Base-by-base conservation (phyloP, 2,797 vertebrate genomes). In the Jordanella pulchra region DNA sequence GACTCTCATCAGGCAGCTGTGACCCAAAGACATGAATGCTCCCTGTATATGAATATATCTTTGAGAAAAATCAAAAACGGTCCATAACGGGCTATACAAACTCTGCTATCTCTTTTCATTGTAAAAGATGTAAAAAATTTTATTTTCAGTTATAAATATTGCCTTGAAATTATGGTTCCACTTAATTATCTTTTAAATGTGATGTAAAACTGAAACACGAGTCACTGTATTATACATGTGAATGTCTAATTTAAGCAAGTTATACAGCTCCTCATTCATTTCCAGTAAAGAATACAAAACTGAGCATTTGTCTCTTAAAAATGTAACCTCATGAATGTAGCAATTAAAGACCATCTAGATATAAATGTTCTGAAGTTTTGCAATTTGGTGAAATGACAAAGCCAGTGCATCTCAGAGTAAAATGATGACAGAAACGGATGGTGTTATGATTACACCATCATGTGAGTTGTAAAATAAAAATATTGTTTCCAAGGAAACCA, bases 341-440 rank as follows among this genome's bases (percentile, higher is more conserved):
- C 47, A 74, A 60, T 45, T 63, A 68, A 48, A 63, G 32, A 53
- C 65, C 56, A 30, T 30, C 50, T 53, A 30, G 1, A 44, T 23
- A 44, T 56, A 61, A 67, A 47, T 48, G 45, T 32, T 30, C 25
- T 30, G n/a, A 45, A 25, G 7, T 63, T 68, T 48, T 28, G 25
- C 1, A 47, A 39, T n/a, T 23, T 35, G 45, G 42, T 7, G 66
- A 9, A 42, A 74, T 53, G 27, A 28, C 5, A 51, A 23, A 35
- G 53, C 44, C 27, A 45, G 30, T 35, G 45, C 54, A 61, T 58
- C 15, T 54, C 30, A 17, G 35, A 42, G 53, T 12, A 66, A 45
- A 60, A 65, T 67, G 50, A 73, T 67, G 72, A 56, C 14, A 73
- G 47, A 2, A 35, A 54, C 54, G 28, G 12, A 65, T 72, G 4